Evolutionary conservation across 92 coral and sea anemone species (phyloP).

Genomic region (Galaxea fascicularis): DNA sequence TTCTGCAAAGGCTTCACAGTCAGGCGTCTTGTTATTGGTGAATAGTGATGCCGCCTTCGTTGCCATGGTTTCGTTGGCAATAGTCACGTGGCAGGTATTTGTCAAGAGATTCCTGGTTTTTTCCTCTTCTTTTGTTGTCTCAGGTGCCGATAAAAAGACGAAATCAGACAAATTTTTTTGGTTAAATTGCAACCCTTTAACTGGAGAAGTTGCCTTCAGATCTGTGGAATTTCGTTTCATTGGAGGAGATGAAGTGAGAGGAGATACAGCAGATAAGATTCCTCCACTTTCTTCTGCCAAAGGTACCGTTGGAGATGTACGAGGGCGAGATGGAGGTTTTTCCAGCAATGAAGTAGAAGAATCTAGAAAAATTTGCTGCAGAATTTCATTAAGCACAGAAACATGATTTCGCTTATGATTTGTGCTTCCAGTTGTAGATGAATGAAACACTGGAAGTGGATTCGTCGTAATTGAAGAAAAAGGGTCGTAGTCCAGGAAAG

Average conservation of each 20-base stretch:
- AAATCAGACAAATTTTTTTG: not conserved
- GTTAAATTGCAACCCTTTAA: not conserved
- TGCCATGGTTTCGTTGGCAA: not conserved
- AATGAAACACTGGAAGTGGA: not conserved
- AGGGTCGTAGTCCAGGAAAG: not conserved
- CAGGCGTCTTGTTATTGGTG: not conserved
- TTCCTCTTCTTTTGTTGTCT: not conserved
- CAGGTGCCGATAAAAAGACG: no score
- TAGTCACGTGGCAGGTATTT: not conserved
- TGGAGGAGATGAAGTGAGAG: not conserved
- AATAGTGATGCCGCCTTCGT: not conserved
- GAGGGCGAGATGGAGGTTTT: not conserved
- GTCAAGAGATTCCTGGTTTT: not conserved
- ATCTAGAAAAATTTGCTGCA: not conserved
- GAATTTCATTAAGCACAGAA: constrained; percentile 4
- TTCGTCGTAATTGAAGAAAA: not conserved
- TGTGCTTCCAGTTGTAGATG: not conserved
- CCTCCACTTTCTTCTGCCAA: not conserved
- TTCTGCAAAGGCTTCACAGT: not conserved
- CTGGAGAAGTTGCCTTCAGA: not conserved
- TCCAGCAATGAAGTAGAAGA: not conserved
- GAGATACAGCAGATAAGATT: not conserved
- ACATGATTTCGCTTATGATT: not conserved
- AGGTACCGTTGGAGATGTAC: not conserved
- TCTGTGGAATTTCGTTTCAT: not conserved